A percentile compares a stretch with the other conserved stretches of the same genome.
These are phyloP conservation scores for Epinephelus coioides DNA, from an alignment of 2,797 vertebrate species.

Conservation along the genomic window DNA sequence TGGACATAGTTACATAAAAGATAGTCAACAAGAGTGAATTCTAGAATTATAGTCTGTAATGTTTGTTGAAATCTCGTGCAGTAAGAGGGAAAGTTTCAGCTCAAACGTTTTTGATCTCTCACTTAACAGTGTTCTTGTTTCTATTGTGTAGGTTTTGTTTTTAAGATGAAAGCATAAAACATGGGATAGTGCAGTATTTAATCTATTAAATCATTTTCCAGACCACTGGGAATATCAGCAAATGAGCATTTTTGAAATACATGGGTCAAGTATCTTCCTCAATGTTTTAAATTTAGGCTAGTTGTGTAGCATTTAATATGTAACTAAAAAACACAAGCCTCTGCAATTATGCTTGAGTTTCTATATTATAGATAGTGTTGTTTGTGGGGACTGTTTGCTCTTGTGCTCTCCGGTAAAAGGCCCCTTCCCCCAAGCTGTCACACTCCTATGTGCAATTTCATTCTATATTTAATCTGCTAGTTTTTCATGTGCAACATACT, in stretches of 20 bases:
- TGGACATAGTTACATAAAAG: constrained; percentile 9
- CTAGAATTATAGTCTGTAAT: not conserved
- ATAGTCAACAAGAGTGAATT: constrained; percentile 18
- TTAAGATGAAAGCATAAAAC: not conserved
- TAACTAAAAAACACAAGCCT: not conserved
- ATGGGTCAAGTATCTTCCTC: not conserved
- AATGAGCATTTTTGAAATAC: too few species aligned
- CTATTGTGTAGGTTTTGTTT: not conserved
- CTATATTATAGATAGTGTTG: not conserved
- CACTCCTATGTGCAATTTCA: too few species aligned
- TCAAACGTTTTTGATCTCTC: not conserved
- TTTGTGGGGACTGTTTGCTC: not conserved
- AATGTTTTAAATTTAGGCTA: not conserved
- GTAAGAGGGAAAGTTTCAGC: not conserved
- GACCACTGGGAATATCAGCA: too few species aligned
- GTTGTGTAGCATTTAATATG: not conserved
- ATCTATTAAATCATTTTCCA: not conserved
- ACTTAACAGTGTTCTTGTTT: not conserved
- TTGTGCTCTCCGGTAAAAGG: too few species aligned
- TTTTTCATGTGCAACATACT: too few species aligned
- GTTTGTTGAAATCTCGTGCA: not conserved
- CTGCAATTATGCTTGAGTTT: not conserved
- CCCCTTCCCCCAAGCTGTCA: too few species aligned
- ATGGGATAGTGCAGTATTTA: not conserved
- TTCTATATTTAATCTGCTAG: too few species aligned